Base-by-base conservation (phyloP, 2,888 invertebrate genomes). In the Synergus laeviventris region DNA sequence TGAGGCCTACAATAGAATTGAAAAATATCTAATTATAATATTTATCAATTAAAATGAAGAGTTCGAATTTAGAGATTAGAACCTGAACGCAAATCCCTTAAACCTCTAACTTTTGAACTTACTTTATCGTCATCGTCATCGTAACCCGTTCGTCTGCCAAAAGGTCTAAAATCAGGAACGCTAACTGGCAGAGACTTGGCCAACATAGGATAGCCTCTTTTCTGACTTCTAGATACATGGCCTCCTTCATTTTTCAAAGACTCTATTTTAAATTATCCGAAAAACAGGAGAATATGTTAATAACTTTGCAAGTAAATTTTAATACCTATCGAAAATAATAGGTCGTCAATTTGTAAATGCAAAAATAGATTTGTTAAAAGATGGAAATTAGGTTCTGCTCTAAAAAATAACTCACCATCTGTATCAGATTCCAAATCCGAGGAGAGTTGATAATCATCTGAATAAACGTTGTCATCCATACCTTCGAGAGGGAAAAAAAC, bases 171-270 rank as follows among this genome's bases (percentile, higher is more conserved):
- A 77, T 90, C 91, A 75, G 96, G 95, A 91, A 97, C 94, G 89
- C 94, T 94, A 88, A 97, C 95, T 56, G 97, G 97, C 87, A 96
- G 92, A 81, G 96, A 96, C 89, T 94, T 95, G 61, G 96, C 96
- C 82, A 96, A 86, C 74, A 89, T 92, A 78, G 92, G 92, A 24
- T 91, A 90, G 42, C 89, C 91, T 64, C 89, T 89, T 78, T 90
- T 90, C 73, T 88, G 89, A 74, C 82, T 84, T 75, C 93, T 92
- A 5, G 92, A 89, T 81, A 94, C 92, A 82, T 93, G 93, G 79
- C 93, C 93, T 61, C 93, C 93, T 88, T 94, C 94, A 85, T 93
- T 94, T 84, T 93, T 92, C 83, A 93, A 93, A 77, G 91, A 92
- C 87, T 92, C 92, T 91, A 49, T 42, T 70, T 73, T 21, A 74